Conservation (phyloP, 1,140 invertebrate genomes). For the Meloidogyne chitwoodi region DNA sequence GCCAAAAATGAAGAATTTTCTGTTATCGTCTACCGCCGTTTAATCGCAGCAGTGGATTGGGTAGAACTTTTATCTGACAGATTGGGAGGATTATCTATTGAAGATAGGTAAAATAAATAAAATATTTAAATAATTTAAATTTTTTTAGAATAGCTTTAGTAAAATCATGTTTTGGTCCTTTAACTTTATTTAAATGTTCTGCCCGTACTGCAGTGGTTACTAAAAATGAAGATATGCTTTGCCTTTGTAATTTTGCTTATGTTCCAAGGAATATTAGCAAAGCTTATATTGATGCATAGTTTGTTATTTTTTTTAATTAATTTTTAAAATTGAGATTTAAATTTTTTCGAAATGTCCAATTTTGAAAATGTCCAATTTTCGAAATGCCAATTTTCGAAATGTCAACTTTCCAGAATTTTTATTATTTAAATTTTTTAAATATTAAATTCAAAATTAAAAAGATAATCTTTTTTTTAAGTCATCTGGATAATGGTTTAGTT, state of each 20-base stretch:
- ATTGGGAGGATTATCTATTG: constrained; percentile 38
- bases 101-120: constrained; percentile 34
- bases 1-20: constrained; percentile 55
- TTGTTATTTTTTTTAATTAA: constrained; percentile 21
- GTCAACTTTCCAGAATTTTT: no score
- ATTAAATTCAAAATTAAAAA: not conserved
- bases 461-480: constrained; percentile 40
- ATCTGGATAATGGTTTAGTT: constrained; percentile 56
- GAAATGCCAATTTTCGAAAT: no score
- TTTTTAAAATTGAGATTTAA: no score
- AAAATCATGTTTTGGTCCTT: constrained; percentile 54
- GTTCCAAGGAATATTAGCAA: constrained; percentile 54
- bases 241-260: constrained; percentile 58
- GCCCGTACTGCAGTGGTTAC: constrained; percentile 55
- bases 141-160: constrained; percentile 44
- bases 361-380: no score
- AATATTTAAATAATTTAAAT: not conserved
- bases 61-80: constrained; percentile 53
- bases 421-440: not conserved
- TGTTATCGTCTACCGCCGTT: constrained; percentile 52
- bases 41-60: constrained; percentile 60
- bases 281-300: constrained; percentile 53
- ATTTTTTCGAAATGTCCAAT: no score
- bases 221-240: constrained; percentile 50
- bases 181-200: constrained; percentile 55